phyloP scores from a whole-genome alignment of 2,888 invertebrate species.

The Ceraclea dissimilis region DNA sequence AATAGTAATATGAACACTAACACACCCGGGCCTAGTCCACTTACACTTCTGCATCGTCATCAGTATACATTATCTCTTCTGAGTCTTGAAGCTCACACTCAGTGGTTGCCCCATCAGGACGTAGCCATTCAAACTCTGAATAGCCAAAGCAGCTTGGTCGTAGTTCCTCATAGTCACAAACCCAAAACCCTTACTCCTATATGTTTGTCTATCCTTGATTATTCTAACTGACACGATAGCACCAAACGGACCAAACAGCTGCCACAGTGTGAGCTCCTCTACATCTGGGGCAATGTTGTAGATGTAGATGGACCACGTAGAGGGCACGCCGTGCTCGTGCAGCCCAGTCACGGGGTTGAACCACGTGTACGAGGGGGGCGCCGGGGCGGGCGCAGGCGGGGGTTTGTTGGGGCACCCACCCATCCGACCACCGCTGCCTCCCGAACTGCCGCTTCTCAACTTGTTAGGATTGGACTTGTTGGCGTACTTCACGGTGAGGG shows the following conservation, averaged over 20 bases:
- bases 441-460: constrained; percentile 28
- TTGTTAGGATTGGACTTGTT: constrained; percentile 50
- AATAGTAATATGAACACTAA: constrained; percentile 11
- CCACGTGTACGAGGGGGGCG: constrained; percentile 45
- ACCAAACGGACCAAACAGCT: constrained; percentile 50
- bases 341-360: constrained; percentile 43
- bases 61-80: constrained; percentile 46
- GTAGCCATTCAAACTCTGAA: constrained; percentile 47
- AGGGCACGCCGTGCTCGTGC: constrained; percentile 45
- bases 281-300: constrained; percentile 49
- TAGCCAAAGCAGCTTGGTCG: constrained; percentile 49
- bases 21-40: constrained; percentile 7
- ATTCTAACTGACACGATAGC: constrained; percentile 51
- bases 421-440: constrained; percentile 3
- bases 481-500: constrained; percentile 51
- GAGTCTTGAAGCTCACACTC: constrained; percentile 49
- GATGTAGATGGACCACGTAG: constrained; percentile 50
- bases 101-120: constrained; percentile 45
- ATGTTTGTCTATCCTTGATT: constrained; percentile 48
- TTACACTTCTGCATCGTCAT: constrained; percentile 5
- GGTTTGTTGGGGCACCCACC: constrained; percentile 31
- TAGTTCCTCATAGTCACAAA: constrained; percentile 51
- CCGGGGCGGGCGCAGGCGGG: neutral
- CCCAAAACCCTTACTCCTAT: constrained; percentile 49
- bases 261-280: constrained; percentile 48